Evolutionary conservation across 2,113 vertebrate species (phyloP).

Genomic region (Ictidomys tridecemlineatus): DNA sequence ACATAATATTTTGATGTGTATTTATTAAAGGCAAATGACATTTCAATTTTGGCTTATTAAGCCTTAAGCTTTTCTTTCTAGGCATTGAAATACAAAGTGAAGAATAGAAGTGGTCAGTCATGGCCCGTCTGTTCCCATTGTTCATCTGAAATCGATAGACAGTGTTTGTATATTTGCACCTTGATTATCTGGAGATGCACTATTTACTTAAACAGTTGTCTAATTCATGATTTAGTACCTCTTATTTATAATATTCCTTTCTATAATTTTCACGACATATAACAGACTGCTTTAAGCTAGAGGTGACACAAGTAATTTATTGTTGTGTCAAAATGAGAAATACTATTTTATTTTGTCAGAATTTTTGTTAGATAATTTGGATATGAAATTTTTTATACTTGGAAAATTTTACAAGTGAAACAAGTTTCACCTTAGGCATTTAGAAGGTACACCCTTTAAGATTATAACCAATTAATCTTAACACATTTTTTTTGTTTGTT

Average conservation of each 20-base stretch:
- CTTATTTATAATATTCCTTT: background rate
- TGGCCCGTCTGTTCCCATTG: background rate
- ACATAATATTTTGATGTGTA: constrained; percentile 54
- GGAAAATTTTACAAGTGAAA: background rate
- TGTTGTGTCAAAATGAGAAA: constrained; percentile 20
- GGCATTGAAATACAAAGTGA: constrained; percentile 38
- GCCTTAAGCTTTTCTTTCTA: constrained; percentile 50
- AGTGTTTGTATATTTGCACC: background rate
- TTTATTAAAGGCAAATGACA: constrained; percentile 29
- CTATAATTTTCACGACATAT: background rate
- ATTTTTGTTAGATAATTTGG: constrained; percentile 51
- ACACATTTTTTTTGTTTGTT: too few species aligned
- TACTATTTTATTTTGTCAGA: constrained; percentile 21
- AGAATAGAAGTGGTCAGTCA: constrained; percentile 15
- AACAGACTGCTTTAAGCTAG: background rate
- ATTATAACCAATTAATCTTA: background rate
- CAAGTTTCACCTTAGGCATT: constrained; percentile 22
- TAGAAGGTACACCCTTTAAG: background rate
- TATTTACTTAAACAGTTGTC: background rate
- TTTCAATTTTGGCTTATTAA: constrained; percentile 56
- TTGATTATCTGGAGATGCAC: background rate
- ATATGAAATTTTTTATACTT: constrained; percentile 41
- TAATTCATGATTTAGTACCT: background rate
- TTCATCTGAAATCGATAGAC: background rate
- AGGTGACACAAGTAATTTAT: background rate